Conservation (phyloP, 2,888 invertebrate species). For the Lasioglossum calceatum region DNA sequence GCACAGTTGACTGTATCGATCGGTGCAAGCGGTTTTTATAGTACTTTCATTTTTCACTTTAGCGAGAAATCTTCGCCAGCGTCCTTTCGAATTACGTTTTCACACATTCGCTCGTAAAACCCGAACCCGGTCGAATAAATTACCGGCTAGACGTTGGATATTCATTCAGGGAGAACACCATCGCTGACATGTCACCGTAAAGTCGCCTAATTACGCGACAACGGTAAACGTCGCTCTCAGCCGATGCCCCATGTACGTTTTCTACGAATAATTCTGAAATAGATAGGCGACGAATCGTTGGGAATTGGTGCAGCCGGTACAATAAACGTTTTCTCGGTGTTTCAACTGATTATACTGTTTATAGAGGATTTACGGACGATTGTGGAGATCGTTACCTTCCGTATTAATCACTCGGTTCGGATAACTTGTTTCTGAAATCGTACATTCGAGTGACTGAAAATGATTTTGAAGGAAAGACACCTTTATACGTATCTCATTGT, state of each 20-base stretch:
- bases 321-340: background rate
- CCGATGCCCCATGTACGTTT: background rate
- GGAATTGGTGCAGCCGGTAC: background rate
- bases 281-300: background rate
- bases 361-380: background rate
- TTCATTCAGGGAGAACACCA: background rate
- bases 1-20: background rate
- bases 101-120: background rate
- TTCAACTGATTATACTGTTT: background rate
- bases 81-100: background rate
- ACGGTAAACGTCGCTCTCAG: background rate
- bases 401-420: background rate
- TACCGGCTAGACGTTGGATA: background rate
- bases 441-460: background rate
- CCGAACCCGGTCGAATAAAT: background rate
- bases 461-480: too few species aligned
- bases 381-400: background rate
- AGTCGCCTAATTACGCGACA: background rate
- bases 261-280: background rate
- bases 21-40: too few species aligned
- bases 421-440: background rate
- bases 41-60: background rate
- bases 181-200: background rate
- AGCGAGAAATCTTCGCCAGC: background rate
- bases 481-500: background rate